Conservation (phyloP, 2,113 vertebrate genomes). For the Microtus richardsoni region DNA sequence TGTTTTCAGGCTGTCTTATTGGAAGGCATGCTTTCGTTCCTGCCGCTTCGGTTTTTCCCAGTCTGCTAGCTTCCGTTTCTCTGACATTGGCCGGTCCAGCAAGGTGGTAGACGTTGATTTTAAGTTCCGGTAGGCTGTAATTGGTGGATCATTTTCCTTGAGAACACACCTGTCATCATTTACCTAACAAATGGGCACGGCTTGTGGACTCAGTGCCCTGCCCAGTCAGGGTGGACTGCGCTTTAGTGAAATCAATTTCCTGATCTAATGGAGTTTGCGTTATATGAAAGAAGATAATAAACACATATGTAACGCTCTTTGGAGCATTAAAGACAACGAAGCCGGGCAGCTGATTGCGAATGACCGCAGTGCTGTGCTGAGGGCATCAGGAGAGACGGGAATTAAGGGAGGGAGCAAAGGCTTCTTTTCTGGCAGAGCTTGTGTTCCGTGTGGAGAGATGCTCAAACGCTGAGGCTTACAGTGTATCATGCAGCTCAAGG, state of each 20-base stretch:
- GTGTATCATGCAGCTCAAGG: background rate
- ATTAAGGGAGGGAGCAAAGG: background rate
- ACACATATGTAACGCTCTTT: background rate
- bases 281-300: background rate
- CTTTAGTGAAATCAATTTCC: background rate
- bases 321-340: background rate
- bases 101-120: background rate
- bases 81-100: background rate
- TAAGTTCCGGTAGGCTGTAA: background rate
- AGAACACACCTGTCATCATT: background rate
- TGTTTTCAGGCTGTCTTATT: constrained; percentile 5
- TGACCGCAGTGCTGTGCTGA: background rate
- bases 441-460: background rate
- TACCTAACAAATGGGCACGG: background rate
- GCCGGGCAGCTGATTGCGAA: background rate
- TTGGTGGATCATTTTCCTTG: constrained; percentile 15
- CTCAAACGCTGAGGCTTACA: background rate
- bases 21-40: background rate
- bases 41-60: background rate
- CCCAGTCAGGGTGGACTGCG: background rate
- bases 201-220: background rate
- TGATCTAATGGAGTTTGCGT: background rate
- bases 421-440: background rate
- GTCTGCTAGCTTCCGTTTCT: background rate
- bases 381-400: background rate